These are phyloP conservation scores for Scolanthus callimorphus DNA, from an alignment of 92 coral and sea anemone genomes.

Conservation along the genomic window DNA sequence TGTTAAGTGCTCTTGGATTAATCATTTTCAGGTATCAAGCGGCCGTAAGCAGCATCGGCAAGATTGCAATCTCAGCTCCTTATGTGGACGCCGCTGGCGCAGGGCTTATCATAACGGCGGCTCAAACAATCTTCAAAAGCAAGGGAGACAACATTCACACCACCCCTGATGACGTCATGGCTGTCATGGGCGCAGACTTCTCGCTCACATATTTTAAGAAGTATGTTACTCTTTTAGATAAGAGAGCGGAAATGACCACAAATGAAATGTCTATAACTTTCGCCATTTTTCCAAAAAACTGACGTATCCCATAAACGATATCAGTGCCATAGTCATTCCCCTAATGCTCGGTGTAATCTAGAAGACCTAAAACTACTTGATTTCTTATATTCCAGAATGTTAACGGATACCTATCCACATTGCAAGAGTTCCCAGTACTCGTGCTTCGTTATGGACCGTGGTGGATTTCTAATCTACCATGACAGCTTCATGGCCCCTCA, in stretches of 20 bases:
- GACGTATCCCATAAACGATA: no score
- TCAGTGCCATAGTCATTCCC: no score
- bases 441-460: slow-evolving; percentile 51
- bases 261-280: no score
- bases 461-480: slow-evolving; percentile 50
- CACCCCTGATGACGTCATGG: slow-evolving; percentile 35
- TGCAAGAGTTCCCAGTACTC: slow-evolving; percentile 17
- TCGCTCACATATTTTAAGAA: slow-evolving; percentile 42
- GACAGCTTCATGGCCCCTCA: slow-evolving; percentile 37
- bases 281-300: no score
- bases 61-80: slow-evolving; percentile 42
- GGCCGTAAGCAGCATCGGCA: slow-evolving; percentile 44
- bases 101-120: no score
- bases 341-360: no score
- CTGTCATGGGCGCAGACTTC: slow-evolving; percentile 49
- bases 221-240: no score
- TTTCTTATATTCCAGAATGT: slow-evolving; percentile 42
- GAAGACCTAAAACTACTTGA: no score
- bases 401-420: slow-evolving; percentile 43
- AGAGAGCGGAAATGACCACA: no score
- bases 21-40: slow-evolving; percentile 45
- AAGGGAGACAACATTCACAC: slow-evolving; percentile 11
- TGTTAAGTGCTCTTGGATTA: no score
- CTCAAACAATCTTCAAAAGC: slow-evolving; percentile 37
- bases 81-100: no score